These are phyloP conservation scores for Campoplex nolae DNA, from an alignment of 2,888 invertebrate species.

Conservation along the genomic window DNA sequence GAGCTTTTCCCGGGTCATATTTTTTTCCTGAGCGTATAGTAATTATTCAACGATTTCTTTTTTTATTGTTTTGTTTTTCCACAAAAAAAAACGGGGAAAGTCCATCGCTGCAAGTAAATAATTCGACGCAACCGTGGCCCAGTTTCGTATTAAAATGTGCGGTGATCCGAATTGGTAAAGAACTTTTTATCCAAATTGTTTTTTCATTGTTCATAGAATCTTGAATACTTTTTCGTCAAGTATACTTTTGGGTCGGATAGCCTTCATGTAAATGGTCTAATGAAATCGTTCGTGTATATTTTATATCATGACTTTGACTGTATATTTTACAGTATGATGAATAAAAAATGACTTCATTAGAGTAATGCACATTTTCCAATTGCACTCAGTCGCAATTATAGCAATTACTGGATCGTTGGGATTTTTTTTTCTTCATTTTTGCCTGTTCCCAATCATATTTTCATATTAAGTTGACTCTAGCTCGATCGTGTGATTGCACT, in stretches of 20 bases:
- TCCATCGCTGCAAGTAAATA: neutral
- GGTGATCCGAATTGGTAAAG: neutral
- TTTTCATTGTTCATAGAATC: neutral
- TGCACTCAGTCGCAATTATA: neutral
- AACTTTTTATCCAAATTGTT: neutral
- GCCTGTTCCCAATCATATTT: neutral
- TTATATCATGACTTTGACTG: neutral
- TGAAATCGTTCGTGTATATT: neutral
- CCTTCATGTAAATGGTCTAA: neutral
- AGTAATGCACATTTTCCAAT: neutral
- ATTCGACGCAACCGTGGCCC: neutral
- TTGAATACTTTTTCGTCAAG: neutral
- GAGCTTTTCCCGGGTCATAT: constrained; percentile 37
- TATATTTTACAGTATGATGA: neutral
- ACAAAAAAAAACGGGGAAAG: neutral
- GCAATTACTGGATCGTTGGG: neutral
- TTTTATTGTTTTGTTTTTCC: neutral
- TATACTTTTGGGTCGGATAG: neutral
- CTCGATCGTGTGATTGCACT: constrained; percentile 3
- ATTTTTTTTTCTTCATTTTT: neutral
- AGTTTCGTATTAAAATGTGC: neutral
- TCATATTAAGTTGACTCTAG: neutral
- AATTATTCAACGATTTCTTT: constrained; percentile 43
- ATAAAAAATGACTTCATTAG: neutral
- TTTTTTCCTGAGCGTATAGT: constrained; percentile 45